Percentiles rank a stretch among this genome's conserved stretches.
Evolutionary conservation across 30 jellyfish, hydroid and myxozoan genomes (phyloP).

Genomic region (Chironex yamaguchii): DNA sequence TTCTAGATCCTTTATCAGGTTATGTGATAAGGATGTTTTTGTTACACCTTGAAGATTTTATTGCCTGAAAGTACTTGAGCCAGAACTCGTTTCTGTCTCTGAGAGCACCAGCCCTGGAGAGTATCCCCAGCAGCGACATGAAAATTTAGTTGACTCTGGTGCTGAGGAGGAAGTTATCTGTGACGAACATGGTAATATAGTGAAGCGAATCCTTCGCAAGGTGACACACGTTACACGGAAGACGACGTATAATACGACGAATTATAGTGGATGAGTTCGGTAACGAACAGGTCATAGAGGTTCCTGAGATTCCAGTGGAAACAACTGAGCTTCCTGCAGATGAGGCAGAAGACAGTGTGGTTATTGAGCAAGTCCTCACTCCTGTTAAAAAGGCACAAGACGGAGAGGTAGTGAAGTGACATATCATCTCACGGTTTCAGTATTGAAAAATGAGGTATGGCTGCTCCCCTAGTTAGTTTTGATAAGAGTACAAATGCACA

Average conservation of each 20-base stretch:
- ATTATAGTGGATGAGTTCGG: constrained; percentile 41
- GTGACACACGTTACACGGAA: constrained; percentile 65
- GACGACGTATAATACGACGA: constrained; percentile 55
- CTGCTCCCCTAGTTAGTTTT: too few relatives aligned
- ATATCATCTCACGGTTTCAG: not conserved
- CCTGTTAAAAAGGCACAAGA: not conserved
- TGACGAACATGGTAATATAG: constrained; percentile 62
- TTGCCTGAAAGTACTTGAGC: not conserved
- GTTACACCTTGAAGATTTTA: too few relatives aligned
- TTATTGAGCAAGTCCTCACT: not conserved
- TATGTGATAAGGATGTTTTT: too few relatives aligned
- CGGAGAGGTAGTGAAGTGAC: not conserved
- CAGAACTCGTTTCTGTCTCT: not conserved
- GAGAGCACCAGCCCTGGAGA: not conserved
- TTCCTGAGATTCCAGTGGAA: constrained; percentile 36
- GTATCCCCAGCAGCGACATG: not conserved
- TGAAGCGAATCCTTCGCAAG: constrained; percentile 57
- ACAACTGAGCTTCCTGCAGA: constrained; percentile 7
- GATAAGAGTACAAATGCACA: too few relatives aligned
- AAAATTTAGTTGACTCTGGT: constrained; percentile 50
- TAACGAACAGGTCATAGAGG: constrained; percentile 30
- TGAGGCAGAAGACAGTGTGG: constrained; percentile 31
- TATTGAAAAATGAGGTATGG: too few relatives aligned
- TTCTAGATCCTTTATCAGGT: too few relatives aligned
- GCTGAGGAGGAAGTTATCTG: constrained; percentile 69